These are phyloP conservation scores for Lepas anatifera DNA, from an alignment of 2,888 invertebrate genomes.

Conservation along the genomic window DNA sequence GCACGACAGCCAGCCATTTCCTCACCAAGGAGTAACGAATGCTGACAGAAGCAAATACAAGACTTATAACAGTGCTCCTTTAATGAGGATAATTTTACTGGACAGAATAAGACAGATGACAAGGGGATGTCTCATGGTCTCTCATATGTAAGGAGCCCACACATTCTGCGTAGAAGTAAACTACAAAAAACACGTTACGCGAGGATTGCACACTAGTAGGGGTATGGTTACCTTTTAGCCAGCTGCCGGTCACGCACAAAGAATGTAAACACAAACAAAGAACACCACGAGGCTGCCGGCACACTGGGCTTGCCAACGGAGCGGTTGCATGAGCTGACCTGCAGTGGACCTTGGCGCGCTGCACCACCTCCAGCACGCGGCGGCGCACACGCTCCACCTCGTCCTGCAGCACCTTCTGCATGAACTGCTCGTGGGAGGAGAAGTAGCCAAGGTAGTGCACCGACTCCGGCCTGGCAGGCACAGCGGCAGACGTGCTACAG, in stretches of 20 bases:
- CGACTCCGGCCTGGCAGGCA: slow-evolving; percentile 42
- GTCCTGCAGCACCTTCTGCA: slow-evolving; percentile 47
- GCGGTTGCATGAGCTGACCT: slow-evolving; percentile 24
- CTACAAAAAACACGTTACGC: too few species aligned
- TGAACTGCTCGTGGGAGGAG: slow-evolving; percentile 51
- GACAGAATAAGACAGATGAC: too few species aligned
- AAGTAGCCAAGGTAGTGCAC: slow-evolving; percentile 57
- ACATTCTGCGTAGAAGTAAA: too few species aligned
- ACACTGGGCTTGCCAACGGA: background rate
- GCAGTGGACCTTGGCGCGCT: slow-evolving; percentile 52
- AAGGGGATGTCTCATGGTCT: too few species aligned
- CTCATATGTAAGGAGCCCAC: too few species aligned
- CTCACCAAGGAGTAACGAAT: too few species aligned
- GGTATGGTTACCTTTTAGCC: too few species aligned
- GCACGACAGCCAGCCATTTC: too few species aligned
- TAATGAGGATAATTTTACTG: too few species aligned
- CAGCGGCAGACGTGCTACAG: background rate
- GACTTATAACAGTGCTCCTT: too few species aligned
- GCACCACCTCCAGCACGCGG: slow-evolving; percentile 48
- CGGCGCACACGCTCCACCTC: slow-evolving; percentile 44
- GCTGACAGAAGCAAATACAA: too few species aligned
- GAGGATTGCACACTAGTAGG: background rate
- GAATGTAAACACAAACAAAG: background rate
- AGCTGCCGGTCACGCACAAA: too few species aligned
- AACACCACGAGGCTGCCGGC: background rate